phyloP scores from a whole-genome alignment of 2,888 invertebrate genomes.

The Drosophila differens region DNA sequence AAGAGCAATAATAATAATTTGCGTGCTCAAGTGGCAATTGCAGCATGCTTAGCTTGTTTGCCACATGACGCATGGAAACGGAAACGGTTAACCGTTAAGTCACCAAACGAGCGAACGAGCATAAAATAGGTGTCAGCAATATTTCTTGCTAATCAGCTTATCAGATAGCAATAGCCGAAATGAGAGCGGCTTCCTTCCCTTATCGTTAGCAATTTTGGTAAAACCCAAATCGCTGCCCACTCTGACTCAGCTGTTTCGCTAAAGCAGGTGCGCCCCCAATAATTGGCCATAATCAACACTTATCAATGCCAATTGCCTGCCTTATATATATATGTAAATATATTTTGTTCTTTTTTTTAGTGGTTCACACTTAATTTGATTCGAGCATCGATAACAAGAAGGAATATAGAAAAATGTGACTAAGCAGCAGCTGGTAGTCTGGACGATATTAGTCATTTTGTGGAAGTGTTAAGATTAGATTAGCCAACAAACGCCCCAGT shows the following conservation, averaged over 20 bases:
- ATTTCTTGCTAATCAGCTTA: slow-evolving; percentile 21
- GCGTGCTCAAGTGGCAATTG: slow-evolving; percentile 50
- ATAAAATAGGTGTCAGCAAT: slow-evolving; percentile 9
- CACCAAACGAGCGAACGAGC: slow-evolving; percentile 24
- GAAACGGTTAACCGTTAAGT: slow-evolving; percentile 22
- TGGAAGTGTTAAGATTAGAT: slow-evolving; percentile 17
- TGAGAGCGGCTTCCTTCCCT: slow-evolving; percentile 11
- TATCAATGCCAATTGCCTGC: slow-evolving; percentile 44
- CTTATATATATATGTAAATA: neutral
- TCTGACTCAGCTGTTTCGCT: slow-evolving; percentile 37
- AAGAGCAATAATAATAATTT: neutral
- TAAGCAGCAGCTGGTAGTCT: neutral
- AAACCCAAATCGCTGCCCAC: neutral
- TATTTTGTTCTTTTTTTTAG: neutral
- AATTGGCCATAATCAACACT: slow-evolving; percentile 37
- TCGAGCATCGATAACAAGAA: slow-evolving; percentile 20
- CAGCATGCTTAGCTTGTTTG: slow-evolving; percentile 2
- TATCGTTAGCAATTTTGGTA: slow-evolving; percentile 1
- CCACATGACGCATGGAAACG: slow-evolving; percentile 46
- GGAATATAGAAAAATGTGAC: slow-evolving; percentile 17
- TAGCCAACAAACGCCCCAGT: neutral
- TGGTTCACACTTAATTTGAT: slow-evolving; percentile 17
- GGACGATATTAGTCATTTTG: neutral
- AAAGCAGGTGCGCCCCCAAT: slow-evolving; percentile 15
- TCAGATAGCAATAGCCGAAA: neutral